These are phyloP conservation scores for Nannospalax galili DNA, from an alignment of 2,113 vertebrate genomes.

Conservation along the genomic window DNA sequence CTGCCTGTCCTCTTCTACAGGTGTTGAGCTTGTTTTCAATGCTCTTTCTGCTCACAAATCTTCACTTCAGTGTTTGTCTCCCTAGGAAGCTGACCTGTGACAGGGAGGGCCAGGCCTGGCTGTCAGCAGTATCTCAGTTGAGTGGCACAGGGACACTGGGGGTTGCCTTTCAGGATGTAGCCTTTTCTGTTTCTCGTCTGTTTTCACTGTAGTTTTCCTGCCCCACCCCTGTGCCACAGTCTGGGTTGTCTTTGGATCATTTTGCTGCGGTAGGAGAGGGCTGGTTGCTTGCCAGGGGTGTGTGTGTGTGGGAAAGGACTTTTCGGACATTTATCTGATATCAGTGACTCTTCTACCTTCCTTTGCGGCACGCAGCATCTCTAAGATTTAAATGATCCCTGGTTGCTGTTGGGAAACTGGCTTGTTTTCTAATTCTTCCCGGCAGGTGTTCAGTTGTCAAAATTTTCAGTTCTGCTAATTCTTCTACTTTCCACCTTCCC, in stretches of 20 bases:
- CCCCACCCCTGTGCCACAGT: neutral
- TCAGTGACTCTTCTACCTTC: neutral
- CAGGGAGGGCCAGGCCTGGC: neutral
- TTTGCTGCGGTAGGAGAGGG: neutral
- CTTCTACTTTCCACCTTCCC: neutral
- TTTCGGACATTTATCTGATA: neutral
- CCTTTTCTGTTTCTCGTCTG: neutral
- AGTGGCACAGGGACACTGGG: neutral
- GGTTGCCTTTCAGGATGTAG: neutral
- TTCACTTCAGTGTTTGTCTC: neutral
- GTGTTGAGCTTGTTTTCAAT: neutral
- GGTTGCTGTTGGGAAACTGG: neutral
- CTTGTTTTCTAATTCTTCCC: neutral
- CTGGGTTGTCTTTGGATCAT: conserved; percentile 11
- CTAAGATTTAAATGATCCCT: neutral
- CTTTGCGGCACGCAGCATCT: neutral
- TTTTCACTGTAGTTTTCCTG: neutral
- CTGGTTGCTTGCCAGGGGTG: neutral
- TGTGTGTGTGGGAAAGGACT: neutral
- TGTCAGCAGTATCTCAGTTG: neutral
- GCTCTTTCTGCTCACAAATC: neutral
- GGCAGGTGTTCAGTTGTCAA: neutral
- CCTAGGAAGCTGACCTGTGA: neutral
- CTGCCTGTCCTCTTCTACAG: neutral
- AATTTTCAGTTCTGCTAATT: neutral